Percentiles rank a stretch among this genome's conserved stretches.
These are phyloP conservation scores for Cepphus grylle DNA, from an alignment of 2,113 vertebrate genomes.

Conservation along the genomic window DNA sequence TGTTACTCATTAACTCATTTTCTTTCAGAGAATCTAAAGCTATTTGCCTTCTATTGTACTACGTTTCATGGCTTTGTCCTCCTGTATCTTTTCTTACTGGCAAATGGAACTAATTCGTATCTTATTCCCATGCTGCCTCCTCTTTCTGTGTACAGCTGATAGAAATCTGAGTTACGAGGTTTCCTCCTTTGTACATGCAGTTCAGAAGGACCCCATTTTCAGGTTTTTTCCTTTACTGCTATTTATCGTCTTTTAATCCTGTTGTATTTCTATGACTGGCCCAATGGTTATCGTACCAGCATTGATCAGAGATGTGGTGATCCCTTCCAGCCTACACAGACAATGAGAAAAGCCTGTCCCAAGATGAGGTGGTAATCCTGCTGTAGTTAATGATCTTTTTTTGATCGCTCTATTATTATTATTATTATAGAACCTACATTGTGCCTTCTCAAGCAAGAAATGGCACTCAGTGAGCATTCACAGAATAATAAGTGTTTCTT, in stretches of 20 bases:
- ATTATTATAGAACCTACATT: not conserved
- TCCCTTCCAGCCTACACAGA: not conserved
- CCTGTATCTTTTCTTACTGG: not conserved
- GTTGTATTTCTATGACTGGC: not conserved
- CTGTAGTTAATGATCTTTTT: not conserved
- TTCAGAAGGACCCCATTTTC: not conserved
- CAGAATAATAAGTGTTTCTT: not conserved
- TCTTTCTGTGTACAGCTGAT: not conserved
- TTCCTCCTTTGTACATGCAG: not conserved
- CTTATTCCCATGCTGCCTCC: not conserved
- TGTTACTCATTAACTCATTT: not conserved
- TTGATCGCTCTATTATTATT: not conserved
- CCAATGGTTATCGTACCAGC: not conserved
- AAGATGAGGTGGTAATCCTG: not conserved
- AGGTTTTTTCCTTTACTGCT: not conserved
- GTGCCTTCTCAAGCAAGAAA: not conserved
- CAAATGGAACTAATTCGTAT: not conserved
- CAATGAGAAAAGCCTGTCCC: not conserved
- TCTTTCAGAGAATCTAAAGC: not conserved
- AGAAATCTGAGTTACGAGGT: not conserved
- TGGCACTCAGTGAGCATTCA: not conserved
- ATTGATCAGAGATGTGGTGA: not conserved
- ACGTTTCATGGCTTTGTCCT: not conserved
- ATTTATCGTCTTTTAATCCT: not conserved
- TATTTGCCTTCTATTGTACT: not conserved